Conservation (phyloP, 2,113 vertebrate genomes). For the Bos javanicus region DNA sequence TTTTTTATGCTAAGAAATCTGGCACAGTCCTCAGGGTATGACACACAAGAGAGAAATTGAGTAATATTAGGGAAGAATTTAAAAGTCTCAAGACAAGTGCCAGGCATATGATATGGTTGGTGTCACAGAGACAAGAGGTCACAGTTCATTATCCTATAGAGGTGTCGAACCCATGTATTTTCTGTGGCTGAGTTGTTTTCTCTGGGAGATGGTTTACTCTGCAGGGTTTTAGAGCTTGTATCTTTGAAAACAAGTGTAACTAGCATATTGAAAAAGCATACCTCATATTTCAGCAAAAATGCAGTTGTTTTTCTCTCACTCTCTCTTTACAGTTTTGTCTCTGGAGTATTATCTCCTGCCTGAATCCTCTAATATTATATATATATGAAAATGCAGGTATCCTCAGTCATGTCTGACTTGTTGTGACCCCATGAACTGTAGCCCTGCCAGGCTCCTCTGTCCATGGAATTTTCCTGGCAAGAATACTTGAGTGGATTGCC, state of each 20-base stretch:
- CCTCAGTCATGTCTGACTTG: background rate
- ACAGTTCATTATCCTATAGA: background rate
- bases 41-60: conserved; percentile 22
- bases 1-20: conserved; percentile 11
- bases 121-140: background rate
- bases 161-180: background rate
- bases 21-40: background rate
- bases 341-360: background rate
- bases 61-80: conserved; percentile 37
- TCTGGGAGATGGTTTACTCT: background rate
- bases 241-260: background rate
- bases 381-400: background rate
- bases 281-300: background rate
- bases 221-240: background rate
- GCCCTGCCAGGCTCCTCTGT: background rate
- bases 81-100: conserved; percentile 1
- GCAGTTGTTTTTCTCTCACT: background rate
- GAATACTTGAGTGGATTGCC: background rate
- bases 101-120: background rate
- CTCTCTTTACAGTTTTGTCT: background rate
- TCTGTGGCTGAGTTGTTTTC: background rate
- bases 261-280: background rate
- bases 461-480: background rate
- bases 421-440: background rate
- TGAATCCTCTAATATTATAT: background rate